Percentiles rank a stretch among this genome's conserved stretches.
Conservation (phyloP, 2,113 vertebrate species). For the Anseranas semipalmata region DNA sequence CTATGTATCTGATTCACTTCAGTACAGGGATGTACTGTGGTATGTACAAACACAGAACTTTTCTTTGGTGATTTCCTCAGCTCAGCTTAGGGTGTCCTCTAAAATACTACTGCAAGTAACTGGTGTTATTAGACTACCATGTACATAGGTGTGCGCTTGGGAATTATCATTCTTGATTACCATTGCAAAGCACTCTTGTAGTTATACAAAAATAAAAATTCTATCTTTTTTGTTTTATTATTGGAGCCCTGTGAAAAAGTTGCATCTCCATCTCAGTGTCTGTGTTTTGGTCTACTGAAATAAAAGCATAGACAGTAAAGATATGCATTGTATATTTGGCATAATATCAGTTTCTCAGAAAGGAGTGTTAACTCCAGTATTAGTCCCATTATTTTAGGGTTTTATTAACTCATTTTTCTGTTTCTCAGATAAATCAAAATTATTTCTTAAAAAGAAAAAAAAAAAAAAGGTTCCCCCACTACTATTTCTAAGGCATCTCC, state of each 20-base stretch:
- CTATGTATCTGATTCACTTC: background rate
- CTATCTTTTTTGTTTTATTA: background rate
- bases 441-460: background rate
- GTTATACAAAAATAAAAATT: background rate
- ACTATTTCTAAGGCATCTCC: background rate
- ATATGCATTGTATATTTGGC: background rate
- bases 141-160: background rate
- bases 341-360: background rate
- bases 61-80: background rate
- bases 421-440: background rate
- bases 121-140: background rate
- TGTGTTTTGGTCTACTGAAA: background rate
- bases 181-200: background rate
- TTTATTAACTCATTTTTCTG: background rate
- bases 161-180: background rate
- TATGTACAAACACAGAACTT: background rate
- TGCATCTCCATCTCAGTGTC: background rate
- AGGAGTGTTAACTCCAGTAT: background rate
- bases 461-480: accelerated
- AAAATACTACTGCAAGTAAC: background rate
- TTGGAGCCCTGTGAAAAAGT: accelerated
- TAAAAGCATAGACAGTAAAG: background rate
- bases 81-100: background rate
- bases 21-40: accelerated
- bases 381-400: background rate